Evolutionary conservation across 2,888 invertebrate species (phyloP), one percentile per base, ranked within the genome.

Genomic region (Camponotus fellah): DNA sequence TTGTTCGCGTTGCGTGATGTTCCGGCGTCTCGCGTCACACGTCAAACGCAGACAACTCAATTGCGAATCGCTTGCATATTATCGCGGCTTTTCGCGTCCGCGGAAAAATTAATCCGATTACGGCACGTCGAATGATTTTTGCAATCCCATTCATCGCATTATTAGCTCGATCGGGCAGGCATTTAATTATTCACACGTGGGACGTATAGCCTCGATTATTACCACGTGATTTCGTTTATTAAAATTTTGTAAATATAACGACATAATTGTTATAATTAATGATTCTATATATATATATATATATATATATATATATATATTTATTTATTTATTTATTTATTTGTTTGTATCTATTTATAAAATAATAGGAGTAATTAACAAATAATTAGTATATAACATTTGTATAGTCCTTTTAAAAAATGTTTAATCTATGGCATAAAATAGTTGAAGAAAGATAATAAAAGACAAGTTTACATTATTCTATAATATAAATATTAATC

Each of bases 91-190:
- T 66, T 60, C 40, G 62, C 40, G n/a, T 64, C 49, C 32, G 37
- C 37, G 49, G 69, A 75, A 80, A 86, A 75, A 85, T 88, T 88
- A 88, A 91, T 89, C 81, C 49, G 74, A 76, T 91, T 86, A 82
- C 46, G 10, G 53, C 17, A 34, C 74, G 64, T 77, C 77, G 76
- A 79, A 77, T 85, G 84, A 86, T 86, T 90, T 83, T 82, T 72
- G 79, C 66, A 62, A 71, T 71, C 37, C n/a, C 66, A 53, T 1
- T 58, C 71, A 58, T 14, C 34, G 49, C 75, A 75, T 89, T 79
- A 83, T 83, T 85, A 86, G 83, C 74, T 82, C 66, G 71, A 87
- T 85, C 85, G 69, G 68, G 64, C 77, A 84, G 49, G 62, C 71
- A 81, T 82, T 85, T 87, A 87, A 87, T 89, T 82, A 84, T 69